A percentile compares a stretch with the other conserved stretches of the same genome.
Evolutionary conservation across 2,888 invertebrate species (phyloP).

Genomic region (Camptogramma bilineatum): DNA sequence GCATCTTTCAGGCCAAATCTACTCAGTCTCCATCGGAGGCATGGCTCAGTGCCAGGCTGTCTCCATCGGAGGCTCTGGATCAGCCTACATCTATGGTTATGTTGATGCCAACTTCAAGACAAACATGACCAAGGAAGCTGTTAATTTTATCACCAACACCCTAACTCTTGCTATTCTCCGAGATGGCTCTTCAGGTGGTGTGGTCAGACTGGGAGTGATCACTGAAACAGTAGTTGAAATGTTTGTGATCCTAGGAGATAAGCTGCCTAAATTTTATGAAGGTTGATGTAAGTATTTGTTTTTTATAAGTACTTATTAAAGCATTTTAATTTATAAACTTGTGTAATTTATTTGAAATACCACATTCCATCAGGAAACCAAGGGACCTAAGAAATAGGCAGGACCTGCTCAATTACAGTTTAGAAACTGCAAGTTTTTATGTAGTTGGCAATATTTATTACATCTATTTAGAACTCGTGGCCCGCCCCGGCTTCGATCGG

Average conservation of each 20-base stretch:
- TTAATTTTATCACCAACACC: constrained; percentile 94
- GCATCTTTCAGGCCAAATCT: constrained; percentile 86
- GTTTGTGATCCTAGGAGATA: constrained; percentile 87
- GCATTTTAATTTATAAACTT: constrained; percentile 30
- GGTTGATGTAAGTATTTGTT: constrained; percentile 74
- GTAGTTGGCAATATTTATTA: no score
- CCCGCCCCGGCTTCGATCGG: no score
- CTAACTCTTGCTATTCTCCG: constrained; percentile 95
- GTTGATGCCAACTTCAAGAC: constrained; percentile 96
- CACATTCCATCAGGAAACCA: background rate
- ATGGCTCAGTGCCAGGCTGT: constrained; percentile 95
- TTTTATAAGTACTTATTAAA: constrained; percentile 31
- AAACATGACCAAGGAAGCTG: constrained; percentile 93
- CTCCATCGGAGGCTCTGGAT: constrained; percentile 97
- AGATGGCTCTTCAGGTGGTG: constrained; percentile 98
- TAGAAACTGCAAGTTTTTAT: no score
- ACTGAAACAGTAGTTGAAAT: constrained; percentile 94
- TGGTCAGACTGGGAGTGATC: constrained; percentile 95
- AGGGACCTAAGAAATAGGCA: no score
- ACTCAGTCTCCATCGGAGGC: constrained; percentile 92
- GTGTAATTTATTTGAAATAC: constrained; percentile 1
- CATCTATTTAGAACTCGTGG: no score
- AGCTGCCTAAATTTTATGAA: constrained; percentile 91
- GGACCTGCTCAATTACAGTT: no score
- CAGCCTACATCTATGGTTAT: constrained; percentile 97